Percentiles rank a stretch among this genome's conserved stretches.
Evolutionary conservation across 2,888 invertebrate species (phyloP).

Genomic region (Parochlus steinenii): DNA sequence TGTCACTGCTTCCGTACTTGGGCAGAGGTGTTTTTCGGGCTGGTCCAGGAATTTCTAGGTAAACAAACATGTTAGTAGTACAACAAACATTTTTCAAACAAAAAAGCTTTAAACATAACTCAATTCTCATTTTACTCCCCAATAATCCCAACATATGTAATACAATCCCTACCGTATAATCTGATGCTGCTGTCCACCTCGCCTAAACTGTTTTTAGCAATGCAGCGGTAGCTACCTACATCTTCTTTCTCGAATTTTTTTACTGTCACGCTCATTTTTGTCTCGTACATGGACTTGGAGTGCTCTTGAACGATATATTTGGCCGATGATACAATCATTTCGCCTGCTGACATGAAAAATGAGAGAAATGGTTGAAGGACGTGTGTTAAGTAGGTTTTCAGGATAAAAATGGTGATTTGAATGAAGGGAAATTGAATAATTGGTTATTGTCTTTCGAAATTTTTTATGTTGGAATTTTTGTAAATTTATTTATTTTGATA

Average conservation of each 20-base stretch:
- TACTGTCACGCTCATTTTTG: slow-evolving; percentile 64
- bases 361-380: slow-evolving; percentile 11
- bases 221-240: slow-evolving; percentile 69
- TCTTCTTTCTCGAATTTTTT: slow-evolving; percentile 54
- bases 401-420: slow-evolving; percentile 5
- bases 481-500: no score
- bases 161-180: slow-evolving; percentile 53
- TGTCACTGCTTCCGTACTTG: slow-evolving; percentile 26
- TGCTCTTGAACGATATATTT: slow-evolving; percentile 62
- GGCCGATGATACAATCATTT: slow-evolving; percentile 67
- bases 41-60: slow-evolving; percentile 62
- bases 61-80: slow-evolving; percentile 12
- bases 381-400: no score
- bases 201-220: slow-evolving; percentile 73
- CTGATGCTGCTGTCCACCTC: slow-evolving; percentile 78
- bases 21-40: slow-evolving; percentile 39
- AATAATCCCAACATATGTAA: background rate
- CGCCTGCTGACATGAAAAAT: slow-evolving; percentile 35
- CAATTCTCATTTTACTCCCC: background rate
- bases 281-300: slow-evolving; percentile 59
- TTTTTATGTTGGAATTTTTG: no score
- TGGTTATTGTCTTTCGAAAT: no score
- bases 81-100: background rate
- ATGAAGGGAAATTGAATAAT: no score
- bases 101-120: background rate